phyloP scores from a whole-genome alignment of 2,113 vertebrate species.

The Megaptera novaeangliae region DNA sequence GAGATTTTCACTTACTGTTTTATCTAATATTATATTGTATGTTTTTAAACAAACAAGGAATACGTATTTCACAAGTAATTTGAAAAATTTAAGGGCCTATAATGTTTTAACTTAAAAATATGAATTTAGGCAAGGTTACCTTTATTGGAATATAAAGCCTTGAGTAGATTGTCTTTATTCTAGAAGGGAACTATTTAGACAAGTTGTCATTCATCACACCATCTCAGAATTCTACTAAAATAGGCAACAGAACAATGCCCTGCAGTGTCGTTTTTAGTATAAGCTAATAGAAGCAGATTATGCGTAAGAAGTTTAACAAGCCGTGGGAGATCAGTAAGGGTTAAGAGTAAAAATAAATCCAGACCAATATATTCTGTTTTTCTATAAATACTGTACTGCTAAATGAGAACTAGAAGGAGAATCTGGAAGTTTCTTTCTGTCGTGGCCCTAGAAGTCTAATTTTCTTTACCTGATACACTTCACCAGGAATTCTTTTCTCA shows the following conservation, averaged over 20 bases:
- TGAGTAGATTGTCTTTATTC: slow-evolving; percentile 28
- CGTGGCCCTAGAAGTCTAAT: neutral
- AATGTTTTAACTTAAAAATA: slow-evolving; percentile 28
- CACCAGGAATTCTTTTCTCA: neutral
- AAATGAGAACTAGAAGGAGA: neutral
- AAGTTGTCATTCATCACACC: slow-evolving; percentile 27
- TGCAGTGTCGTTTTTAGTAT: neutral
- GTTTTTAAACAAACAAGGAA: neutral
- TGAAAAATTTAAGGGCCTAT: neutral
- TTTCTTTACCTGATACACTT: neutral
- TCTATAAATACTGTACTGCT: neutral
- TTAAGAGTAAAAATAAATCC: neutral
- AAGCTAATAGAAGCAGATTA: slow-evolving; percentile 58
- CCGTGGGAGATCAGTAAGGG: slow-evolving; percentile 9
- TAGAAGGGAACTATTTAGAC: neutral
- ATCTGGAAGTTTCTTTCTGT: neutral
- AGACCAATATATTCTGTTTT: neutral
- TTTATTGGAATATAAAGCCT: neutral
- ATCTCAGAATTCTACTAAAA: slow-evolving; percentile 60
- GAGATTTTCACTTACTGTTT: neutral
- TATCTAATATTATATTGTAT: neutral
- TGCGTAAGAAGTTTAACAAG: slow-evolving; percentile 51
- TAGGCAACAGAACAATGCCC: slow-evolving; percentile 28
- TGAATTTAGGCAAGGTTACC: slow-evolving; percentile 18
- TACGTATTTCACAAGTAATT: neutral